Conservation (phyloP, 2,888 invertebrate genomes). For the Mamestra brassicae region DNA sequence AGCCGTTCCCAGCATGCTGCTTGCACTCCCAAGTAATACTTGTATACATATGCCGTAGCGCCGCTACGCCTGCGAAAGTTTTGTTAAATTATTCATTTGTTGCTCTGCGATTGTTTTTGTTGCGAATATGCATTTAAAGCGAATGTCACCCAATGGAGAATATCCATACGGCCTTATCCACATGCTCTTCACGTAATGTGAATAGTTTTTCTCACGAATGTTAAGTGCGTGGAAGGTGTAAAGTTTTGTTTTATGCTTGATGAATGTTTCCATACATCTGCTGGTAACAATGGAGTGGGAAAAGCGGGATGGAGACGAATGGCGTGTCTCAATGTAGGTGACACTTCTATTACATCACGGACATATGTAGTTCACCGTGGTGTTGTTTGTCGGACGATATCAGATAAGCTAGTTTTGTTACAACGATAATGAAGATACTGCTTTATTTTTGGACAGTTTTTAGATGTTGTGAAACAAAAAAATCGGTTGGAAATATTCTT, state of each 20-base stretch:
- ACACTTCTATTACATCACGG: constrained; percentile 36
- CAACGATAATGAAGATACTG: constrained; percentile 25
- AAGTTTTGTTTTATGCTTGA: constrained; percentile 36
- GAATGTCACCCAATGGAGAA: constrained; percentile 53
- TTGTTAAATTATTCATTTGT: constrained; percentile 71
- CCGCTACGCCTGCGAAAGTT: constrained; percentile 73
- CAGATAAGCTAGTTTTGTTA: constrained; percentile 31
- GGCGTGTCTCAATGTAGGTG: constrained; percentile 12
- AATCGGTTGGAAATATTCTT: background rate
- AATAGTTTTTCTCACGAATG: constrained; percentile 44
- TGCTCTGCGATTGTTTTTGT: constrained; percentile 80
- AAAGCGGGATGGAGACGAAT: constrained; percentile 24
- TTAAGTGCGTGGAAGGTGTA: constrained; percentile 36
- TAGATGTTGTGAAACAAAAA: background rate
- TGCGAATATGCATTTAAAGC: constrained; percentile 70
- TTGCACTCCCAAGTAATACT: constrained; percentile 54
- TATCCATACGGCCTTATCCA: constrained; percentile 18
- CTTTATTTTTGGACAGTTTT: constrained; percentile 12
- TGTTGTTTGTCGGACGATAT: constrained; percentile 38
- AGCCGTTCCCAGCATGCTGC: constrained; percentile 33
- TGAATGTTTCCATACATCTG: constrained; percentile 41
- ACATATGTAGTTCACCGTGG: constrained; percentile 6
- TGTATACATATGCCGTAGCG: constrained; percentile 57
- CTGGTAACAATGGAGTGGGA: constrained; percentile 42
- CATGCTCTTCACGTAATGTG: constrained; percentile 16